Conservation (phyloP, 2,113 vertebrate genomes). For the Chionis minor region DNA sequence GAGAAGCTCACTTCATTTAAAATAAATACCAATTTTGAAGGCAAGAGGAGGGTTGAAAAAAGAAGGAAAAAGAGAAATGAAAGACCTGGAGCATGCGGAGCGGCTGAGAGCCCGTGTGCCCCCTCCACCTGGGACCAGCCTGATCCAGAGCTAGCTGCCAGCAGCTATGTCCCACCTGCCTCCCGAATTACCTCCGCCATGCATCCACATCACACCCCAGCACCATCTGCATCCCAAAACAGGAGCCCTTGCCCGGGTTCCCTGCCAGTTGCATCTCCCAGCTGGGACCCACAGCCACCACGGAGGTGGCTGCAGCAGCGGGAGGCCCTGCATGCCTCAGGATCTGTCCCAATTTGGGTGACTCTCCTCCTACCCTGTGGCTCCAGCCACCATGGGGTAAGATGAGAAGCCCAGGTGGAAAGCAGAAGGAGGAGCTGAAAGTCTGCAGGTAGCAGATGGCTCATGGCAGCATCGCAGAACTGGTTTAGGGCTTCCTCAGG, state of each 20-base stretch:
- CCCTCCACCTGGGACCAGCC: neutral
- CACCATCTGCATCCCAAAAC: neutral
- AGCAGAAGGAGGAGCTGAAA: neutral
- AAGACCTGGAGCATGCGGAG: neutral
- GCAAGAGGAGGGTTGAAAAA: neutral
- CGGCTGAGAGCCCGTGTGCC: fast-evolving
- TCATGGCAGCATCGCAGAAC: neutral
- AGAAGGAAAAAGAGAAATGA: neutral
- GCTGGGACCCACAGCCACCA: neutral
- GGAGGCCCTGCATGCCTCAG: fast-evolving
- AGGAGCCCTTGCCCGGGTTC: neutral
- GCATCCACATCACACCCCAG: neutral
- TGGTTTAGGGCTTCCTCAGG: no score
- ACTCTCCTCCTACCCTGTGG: neutral
- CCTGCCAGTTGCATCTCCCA: neutral
- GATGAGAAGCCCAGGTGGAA: neutral
- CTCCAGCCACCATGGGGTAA: fast-evolving
- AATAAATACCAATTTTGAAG: constrained; percentile 24
- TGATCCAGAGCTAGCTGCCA: neutral
- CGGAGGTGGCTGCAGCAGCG: fast-evolving
- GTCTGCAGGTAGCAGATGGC: neutral
- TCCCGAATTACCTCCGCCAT: fast-evolving
- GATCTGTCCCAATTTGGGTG: neutral
- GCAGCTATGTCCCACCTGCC: fast-evolving
- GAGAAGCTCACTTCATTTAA: constrained; percentile 13